Evolutionary conservation across 2,797 vertebrate species (phyloP).

Genomic region (Coendou prehensilis): DNA sequence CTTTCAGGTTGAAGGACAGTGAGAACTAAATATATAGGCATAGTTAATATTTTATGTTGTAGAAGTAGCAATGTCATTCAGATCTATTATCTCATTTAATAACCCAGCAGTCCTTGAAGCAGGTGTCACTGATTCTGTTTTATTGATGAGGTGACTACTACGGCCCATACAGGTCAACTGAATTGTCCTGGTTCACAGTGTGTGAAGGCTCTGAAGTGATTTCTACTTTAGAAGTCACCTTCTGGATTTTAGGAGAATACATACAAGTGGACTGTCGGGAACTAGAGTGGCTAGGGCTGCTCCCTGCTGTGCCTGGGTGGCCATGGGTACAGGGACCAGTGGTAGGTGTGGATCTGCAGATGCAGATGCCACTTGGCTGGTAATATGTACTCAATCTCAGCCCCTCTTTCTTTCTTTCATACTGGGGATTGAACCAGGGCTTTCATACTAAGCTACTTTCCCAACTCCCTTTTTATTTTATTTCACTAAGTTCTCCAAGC

Average conservation of each 20-base stretch:
- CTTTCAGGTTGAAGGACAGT: not conserved
- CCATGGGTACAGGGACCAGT: accelerated
- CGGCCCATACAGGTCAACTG: not conserved
- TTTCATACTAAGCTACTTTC: not conserved
- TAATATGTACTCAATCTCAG: not conserved
- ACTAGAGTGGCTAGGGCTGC: not conserved
- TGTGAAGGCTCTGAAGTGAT: not conserved
- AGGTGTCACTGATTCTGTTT: not conserved
- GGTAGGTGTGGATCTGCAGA: accelerated
- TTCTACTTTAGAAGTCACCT: not conserved
- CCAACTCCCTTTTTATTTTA: not conserved
- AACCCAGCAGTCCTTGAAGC: not conserved
- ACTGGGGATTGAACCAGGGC: not conserved
- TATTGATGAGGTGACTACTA: not conserved
- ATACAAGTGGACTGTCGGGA: not conserved
- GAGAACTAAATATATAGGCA: not conserved
- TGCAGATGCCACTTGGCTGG: not conserved
- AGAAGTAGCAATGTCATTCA: not conserved
- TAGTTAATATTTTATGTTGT: not conserved
- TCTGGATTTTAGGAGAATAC: not conserved
- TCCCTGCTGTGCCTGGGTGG: not conserved
- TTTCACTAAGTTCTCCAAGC: not conserved
- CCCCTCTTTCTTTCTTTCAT: not conserved
- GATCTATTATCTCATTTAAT: not conserved
- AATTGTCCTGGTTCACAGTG: not conserved